A percentile compares a stretch with the other conserved stretches of the same genome.
These are phyloP conservation scores for Columba livia DNA, from an alignment of 2,113 vertebrate species.

Conservation along the genomic window DNA sequence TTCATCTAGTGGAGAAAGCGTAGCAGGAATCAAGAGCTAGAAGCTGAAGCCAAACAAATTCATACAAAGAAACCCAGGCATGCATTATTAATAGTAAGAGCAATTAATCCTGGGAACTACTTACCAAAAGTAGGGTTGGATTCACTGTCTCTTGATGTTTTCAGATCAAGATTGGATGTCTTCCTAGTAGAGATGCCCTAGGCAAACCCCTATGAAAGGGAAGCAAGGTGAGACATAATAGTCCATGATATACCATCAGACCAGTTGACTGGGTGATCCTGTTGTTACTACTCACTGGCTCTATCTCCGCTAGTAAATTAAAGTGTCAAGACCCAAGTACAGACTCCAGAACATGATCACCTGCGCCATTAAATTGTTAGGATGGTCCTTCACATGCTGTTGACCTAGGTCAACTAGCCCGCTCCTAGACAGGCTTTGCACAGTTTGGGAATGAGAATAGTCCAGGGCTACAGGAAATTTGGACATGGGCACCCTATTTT, in stretches of 20 bases:
- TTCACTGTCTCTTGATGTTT: constrained; percentile 60
- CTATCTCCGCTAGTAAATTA: not conserved
- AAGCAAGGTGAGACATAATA: constrained; percentile 48
- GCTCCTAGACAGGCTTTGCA: not conserved
- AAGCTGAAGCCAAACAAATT: constrained; percentile 50
- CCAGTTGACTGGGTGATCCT: constrained; percentile 6
- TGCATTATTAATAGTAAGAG: constrained; percentile 62
- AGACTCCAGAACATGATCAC: not conserved
- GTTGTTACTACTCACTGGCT: constrained; percentile 3
- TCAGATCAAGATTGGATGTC: constrained; percentile 54
- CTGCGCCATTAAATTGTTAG: not conserved
- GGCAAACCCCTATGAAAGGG: constrained; percentile 42
- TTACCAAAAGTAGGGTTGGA: constrained; percentile 48
- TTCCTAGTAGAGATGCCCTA: constrained; percentile 59
- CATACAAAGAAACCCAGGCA: constrained; percentile 51
- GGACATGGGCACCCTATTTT: not conserved
- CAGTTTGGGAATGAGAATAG: not conserved
- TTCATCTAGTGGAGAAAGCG: constrained; percentile 46
- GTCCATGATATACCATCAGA: not conserved
- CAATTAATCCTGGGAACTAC: constrained; percentile 66
- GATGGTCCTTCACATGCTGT: not conserved
- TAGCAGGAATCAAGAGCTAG: constrained; percentile 38
- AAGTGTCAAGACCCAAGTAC: not conserved
- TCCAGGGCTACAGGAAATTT: not conserved
- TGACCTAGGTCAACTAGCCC: not conserved